Conservation (phyloP, 2,113 vertebrate species). For the Colinus virginianus region DNA sequence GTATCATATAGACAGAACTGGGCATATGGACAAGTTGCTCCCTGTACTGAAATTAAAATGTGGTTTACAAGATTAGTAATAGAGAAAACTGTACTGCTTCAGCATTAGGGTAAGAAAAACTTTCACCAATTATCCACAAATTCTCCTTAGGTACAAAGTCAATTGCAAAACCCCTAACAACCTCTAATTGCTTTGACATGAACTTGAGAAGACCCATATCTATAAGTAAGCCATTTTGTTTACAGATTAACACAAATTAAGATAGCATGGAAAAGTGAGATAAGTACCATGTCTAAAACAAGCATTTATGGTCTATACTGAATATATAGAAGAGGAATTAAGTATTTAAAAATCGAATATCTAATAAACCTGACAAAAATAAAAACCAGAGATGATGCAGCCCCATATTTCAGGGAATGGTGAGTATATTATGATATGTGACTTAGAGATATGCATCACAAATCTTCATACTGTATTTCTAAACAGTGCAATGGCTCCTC, state of each 20-base stretch:
- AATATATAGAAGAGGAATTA: not conserved
- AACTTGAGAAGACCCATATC: not conserved
- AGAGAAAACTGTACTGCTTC: not conserved
- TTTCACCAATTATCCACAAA: not conserved
- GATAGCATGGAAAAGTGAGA: not conserved
- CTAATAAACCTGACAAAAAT: not conserved
- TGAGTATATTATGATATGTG: fast-evolving
- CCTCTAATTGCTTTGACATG: not conserved
- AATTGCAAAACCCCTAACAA: not conserved
- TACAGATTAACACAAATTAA: not conserved
- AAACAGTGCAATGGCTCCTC: not conserved
- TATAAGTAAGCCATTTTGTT: not conserved
- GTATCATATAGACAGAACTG: not conserved
- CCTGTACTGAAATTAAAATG: not conserved
- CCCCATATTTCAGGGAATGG: not conserved
- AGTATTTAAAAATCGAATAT: not conserved
- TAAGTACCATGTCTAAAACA: not conserved
- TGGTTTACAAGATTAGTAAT: not conserved
- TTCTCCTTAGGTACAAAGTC: not conserved
- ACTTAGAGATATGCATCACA: not conserved
- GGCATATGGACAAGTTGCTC: not conserved
- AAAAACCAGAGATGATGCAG: not conserved
- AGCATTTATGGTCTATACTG: not conserved
- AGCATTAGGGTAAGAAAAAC: not conserved
- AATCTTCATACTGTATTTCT: not conserved